These are phyloP conservation scores for Alloscopus bannaensis DNA, from an alignment of 2,888 invertebrate genomes.

Conservation along the genomic window DNA sequence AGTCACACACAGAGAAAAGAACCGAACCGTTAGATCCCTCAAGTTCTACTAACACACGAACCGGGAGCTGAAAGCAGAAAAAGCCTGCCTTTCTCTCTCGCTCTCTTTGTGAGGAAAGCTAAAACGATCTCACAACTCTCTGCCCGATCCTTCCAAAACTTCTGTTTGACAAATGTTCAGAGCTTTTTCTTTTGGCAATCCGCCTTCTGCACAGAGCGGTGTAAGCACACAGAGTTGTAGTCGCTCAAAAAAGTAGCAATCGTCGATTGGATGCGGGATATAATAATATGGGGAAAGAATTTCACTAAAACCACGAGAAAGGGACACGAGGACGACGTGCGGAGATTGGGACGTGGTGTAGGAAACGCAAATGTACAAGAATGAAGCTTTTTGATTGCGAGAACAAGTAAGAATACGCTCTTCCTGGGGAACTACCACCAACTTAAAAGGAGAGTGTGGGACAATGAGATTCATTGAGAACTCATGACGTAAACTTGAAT, in stretches of 20 bases:
- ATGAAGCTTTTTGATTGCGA: constrained; percentile 29
- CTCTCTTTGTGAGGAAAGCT: too few species aligned
- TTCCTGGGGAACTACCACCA: constrained; percentile 39
- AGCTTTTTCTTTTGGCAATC: constrained; percentile 52
- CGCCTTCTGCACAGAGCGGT: too few species aligned
- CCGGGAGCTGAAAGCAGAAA: constrained; percentile 29
- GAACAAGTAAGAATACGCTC: constrained; percentile 12
- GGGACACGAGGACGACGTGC: background rate
- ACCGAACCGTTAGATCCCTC: constrained; percentile 42
- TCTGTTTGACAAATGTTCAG: constrained; percentile 25
- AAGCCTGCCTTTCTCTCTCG: too few species aligned
- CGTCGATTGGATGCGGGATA: too few species aligned
- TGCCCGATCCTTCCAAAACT: constrained; percentile 27
- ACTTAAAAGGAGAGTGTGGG: constrained; percentile 17
- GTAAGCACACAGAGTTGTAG: background rate
- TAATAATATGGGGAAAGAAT: too few species aligned
- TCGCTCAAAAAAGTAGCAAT: too few species aligned
- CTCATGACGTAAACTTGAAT: constrained; percentile 43
- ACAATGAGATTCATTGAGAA: constrained; percentile 48
- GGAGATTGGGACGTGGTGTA: background rate
- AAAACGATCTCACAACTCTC: too few species aligned
- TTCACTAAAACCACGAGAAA: background rate
- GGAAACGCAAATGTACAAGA: constrained; percentile 2
- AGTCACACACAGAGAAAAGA: constrained; percentile 7
- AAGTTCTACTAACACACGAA: constrained; percentile 40